phyloP scores from a whole-genome alignment of 2,113 vertebrate genomes.

The Sitta europaea region DNA sequence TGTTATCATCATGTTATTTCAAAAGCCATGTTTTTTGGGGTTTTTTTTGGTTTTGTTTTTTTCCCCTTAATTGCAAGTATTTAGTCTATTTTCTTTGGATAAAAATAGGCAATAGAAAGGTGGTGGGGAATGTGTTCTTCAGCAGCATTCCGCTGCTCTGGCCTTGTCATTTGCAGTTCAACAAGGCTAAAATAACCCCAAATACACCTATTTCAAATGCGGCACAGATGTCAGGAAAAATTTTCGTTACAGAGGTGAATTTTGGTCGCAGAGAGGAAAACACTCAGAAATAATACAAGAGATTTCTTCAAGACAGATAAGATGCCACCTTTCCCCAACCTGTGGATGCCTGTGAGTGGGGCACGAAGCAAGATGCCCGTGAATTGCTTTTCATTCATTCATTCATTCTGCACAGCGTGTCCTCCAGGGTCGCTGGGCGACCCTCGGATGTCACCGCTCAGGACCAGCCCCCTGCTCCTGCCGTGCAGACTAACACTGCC shows the following conservation, averaged over 20 bases:
- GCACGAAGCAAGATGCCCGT: neutral
- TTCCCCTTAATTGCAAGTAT: neutral
- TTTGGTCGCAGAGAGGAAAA: neutral
- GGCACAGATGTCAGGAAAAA: neutral
- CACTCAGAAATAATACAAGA: neutral
- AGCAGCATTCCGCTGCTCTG: neutral
- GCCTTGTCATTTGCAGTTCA: neutral
- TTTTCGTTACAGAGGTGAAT: accelerated
- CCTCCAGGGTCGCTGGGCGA: neutral
- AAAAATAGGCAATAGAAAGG: neutral
- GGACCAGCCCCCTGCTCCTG: neutral
- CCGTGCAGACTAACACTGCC: neutral
- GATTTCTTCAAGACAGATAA: neutral
- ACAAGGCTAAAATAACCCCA: neutral
- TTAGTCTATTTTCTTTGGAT: neutral
- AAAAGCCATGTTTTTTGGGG: neutral
- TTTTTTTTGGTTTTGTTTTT: too few relatives aligned
- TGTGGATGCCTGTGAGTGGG: neutral
- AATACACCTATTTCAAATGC: accelerated
- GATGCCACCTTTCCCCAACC: neutral
- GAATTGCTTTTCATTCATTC: neutral
- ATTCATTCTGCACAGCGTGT: neutral
- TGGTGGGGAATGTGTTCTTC: neutral
- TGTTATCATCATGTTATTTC: neutral
- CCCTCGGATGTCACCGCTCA: too few relatives aligned